Percentiles rank a stretch among this genome's conserved stretches.
phyloP scores from a whole-genome alignment of 2,888 invertebrate genomes.

The Nephrotoma guestfalica region DNA sequence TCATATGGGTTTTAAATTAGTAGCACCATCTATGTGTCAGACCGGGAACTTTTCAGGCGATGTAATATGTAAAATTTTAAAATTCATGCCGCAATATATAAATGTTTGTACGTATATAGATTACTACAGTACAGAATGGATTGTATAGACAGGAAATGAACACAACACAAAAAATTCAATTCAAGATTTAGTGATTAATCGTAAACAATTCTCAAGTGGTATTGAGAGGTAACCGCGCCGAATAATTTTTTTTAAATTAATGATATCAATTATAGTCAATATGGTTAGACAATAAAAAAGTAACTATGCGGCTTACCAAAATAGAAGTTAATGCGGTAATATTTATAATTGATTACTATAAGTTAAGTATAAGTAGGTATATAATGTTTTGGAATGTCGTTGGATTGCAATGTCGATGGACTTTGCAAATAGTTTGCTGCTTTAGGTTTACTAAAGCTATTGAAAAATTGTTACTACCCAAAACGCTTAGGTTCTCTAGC shows the following conservation, averaged over 20 bases:
- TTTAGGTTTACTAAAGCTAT: no score
- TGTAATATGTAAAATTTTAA: neutral
- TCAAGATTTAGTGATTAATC: neutral
- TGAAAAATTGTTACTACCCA: no score
- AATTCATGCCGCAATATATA: neutral
- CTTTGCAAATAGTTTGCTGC: no score
- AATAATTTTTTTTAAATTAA: neutral
- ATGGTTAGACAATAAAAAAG: neutral
- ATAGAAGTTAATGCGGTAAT: neutral
- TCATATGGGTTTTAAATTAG: no score
- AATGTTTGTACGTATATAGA: neutral
- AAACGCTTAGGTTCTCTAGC: no score
- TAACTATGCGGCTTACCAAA: neutral
- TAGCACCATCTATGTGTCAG: no score
- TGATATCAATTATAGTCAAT: neutral
- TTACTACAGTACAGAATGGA: neutral
- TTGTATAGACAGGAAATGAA: neutral
- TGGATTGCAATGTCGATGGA: no score
- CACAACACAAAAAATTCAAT: neutral
- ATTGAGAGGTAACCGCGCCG: neutral
- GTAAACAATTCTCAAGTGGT: neutral
- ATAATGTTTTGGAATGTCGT: neutral
- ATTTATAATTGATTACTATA: neutral
- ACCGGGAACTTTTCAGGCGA: no score
- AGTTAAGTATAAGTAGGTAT: no score